Percentiles rank a stretch among this genome's conserved stretches.
Evolutionary conservation across 2,797 vertebrate species (phyloP).

Genomic region (Momotus momota): DNA sequence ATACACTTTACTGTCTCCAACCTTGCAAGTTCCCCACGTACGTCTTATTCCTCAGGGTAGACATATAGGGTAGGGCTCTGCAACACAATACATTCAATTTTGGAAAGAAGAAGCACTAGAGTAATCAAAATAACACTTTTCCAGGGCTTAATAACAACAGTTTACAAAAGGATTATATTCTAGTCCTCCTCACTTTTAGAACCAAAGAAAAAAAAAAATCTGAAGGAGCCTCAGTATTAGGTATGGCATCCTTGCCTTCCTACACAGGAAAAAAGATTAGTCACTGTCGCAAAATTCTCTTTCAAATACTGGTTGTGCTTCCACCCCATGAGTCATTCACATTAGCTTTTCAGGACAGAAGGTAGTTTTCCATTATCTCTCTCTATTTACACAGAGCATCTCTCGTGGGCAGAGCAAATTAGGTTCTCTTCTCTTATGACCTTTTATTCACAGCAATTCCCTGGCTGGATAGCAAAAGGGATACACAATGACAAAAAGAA

Average conservation of each 20-base stretch:
- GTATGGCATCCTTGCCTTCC: not conserved
- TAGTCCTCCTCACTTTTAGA: not conserved
- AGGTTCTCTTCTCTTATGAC: slow-evolving; percentile 44
- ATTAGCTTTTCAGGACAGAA: slow-evolving; percentile 49
- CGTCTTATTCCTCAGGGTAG: not conserved
- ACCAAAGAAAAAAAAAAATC: not conserved
- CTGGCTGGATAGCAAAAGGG: not conserved
- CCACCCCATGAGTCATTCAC: not conserved
- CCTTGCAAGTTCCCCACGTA: not conserved
- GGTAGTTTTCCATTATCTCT: slow-evolving; percentile 52
- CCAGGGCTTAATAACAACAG: not conserved
- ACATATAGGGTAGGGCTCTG: not conserved
- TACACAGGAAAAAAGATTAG: slow-evolving; percentile 1
- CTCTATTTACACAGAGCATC: slow-evolving; percentile 53
- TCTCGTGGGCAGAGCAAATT: slow-evolving; percentile 48
- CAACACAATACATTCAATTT: not conserved
- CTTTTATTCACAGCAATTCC: slow-evolving; percentile 40
- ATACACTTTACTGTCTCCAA: not conserved
- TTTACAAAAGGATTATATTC: not conserved
- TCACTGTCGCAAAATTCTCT: slow-evolving; percentile 38
- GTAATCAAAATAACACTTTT: not conserved
- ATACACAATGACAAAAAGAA: slow-evolving; percentile 34
- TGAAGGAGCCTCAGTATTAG: not conserved
- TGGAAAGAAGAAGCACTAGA: not conserved
- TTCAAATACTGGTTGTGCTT: slow-evolving; percentile 6